Percentiles rank a stretch among this genome's conserved stretches.
These are phyloP conservation scores for Ditula angustiorana DNA, from an alignment of 2,888 invertebrate species.

Conservation along the genomic window DNA sequence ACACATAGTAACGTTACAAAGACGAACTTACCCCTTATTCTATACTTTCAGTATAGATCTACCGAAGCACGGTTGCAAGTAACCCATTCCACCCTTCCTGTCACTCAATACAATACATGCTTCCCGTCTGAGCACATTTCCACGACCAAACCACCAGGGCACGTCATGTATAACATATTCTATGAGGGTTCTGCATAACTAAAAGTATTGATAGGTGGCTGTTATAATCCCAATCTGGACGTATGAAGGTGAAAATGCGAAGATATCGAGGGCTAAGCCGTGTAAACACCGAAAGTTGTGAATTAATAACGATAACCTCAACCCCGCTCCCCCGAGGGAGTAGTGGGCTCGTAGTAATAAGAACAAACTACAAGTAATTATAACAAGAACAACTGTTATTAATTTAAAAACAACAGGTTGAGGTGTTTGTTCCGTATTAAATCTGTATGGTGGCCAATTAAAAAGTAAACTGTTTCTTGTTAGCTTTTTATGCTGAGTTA, in stretches of 20 bases:
- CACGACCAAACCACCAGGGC: neutral
- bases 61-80: neutral
- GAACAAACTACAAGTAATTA: conserved; percentile 82
- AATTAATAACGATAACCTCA: conserved; percentile 71
- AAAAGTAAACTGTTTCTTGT: conserved; percentile 23
- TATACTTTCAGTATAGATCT: neutral
- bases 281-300: conserved; percentile 67
- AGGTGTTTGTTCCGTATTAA: conserved; percentile 52
- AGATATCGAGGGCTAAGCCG: conserved; percentile 63
- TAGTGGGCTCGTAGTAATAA: conserved; percentile 71
- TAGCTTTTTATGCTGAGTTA: conserved; percentile 28
- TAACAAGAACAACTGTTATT: conserved; percentile 69
- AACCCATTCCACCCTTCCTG: neutral
- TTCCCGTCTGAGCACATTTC: neutral
- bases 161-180: conserved; percentile 2
- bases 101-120: conserved; percentile 11
- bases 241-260: conserved; percentile 55
- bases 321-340: conserved; percentile 69
- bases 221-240: conserved; percentile 43
- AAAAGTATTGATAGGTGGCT: conserved; percentile 30
- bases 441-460: conserved; percentile 36
- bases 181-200: conserved; percentile 21
- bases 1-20: no score
- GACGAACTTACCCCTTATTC: no score
- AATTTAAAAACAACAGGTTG: conserved; percentile 66